Percentiles rank a stretch among this genome's conserved stretches.
Evolutionary conservation across 2,113 vertebrate species (phyloP).

Genomic region (Hipposideros armiger): DNA sequence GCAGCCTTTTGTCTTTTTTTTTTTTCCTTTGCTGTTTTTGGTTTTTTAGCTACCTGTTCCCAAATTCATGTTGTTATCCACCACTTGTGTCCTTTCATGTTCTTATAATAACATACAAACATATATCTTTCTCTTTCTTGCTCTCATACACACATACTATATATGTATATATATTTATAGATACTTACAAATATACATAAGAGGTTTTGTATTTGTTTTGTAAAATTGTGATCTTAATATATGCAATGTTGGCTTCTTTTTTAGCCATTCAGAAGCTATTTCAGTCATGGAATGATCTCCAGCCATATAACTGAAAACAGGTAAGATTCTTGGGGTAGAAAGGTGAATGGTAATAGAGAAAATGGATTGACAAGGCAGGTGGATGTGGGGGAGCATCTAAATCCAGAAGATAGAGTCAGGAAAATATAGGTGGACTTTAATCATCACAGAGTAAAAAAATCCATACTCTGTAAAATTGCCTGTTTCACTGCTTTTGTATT

Average conservation of each 20-base stretch:
- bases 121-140: neutral
- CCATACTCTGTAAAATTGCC: neutral
- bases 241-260: constrained; percentile 52
- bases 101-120: neutral
- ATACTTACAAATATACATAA: neutral
- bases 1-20: neutral
- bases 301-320: constrained; percentile 97
- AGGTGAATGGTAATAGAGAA: neutral
- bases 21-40: neutral
- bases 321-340: constrained; percentile 83
- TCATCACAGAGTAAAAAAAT: neutral
- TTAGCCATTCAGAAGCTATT: constrained; percentile 96
- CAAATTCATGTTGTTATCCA: neutral
- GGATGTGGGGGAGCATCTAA: neutral
- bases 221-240: constrained; percentile 56
- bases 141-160: neutral
- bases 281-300: constrained; percentile 96
- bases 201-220: constrained; percentile 26
- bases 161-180: neutral
- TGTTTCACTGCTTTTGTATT: constrained; percentile 45
- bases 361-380: neutral
- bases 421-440: neutral
- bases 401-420: constrained; percentile 28
- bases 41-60: neutral
- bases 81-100: neutral